phyloP scores from a whole-genome alignment of 2,888 invertebrate genomes.

The Bruchidius siliquastri region DNA sequence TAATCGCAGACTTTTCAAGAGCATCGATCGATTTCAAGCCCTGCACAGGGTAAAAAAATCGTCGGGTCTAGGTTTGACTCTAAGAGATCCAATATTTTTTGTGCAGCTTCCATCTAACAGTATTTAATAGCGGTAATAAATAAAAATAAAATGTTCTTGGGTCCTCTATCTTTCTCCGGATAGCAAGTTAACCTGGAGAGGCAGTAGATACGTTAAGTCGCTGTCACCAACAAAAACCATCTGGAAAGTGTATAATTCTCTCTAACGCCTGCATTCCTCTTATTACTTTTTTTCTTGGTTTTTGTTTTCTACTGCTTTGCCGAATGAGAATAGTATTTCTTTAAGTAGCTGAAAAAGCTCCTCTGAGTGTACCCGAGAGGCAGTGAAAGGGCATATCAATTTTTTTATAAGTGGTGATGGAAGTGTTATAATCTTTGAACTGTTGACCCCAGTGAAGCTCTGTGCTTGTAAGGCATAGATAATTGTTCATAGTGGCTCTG shows the following conservation, averaged over 20 bases:
- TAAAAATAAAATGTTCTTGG: slow-evolving; percentile 26
- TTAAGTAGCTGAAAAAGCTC: too few species aligned
- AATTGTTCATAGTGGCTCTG: too few species aligned
- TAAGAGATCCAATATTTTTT: slow-evolving; percentile 14
- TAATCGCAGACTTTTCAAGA: background rate
- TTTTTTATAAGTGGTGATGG: too few species aligned
- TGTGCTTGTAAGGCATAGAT: too few species aligned
- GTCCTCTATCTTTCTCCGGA: slow-evolving; percentile 16
- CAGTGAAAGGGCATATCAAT: too few species aligned
- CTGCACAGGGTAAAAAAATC: background rate
- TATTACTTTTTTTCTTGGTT: background rate
- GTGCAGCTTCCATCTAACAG: slow-evolving; percentile 12
- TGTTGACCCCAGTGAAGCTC: too few species aligned
- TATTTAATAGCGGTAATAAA: slow-evolving; percentile 19
- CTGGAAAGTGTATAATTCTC: slow-evolving; percentile 20
- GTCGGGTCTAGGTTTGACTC: background rate
- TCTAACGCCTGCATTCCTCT: background rate
- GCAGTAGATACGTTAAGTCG: slow-evolving; percentile 27
- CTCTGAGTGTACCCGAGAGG: too few species aligned
- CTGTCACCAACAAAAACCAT: slow-evolving; percentile 29
- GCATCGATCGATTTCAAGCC: background rate
- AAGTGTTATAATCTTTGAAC: too few species aligned
- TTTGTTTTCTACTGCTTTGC: background rate
- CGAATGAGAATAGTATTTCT: too few species aligned
- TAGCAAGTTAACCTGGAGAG: slow-evolving; percentile 27